These are phyloP conservation scores for Aethina tumida DNA, from an alignment of 1,140 invertebrate genomes.

Conservation along the genomic window DNA sequence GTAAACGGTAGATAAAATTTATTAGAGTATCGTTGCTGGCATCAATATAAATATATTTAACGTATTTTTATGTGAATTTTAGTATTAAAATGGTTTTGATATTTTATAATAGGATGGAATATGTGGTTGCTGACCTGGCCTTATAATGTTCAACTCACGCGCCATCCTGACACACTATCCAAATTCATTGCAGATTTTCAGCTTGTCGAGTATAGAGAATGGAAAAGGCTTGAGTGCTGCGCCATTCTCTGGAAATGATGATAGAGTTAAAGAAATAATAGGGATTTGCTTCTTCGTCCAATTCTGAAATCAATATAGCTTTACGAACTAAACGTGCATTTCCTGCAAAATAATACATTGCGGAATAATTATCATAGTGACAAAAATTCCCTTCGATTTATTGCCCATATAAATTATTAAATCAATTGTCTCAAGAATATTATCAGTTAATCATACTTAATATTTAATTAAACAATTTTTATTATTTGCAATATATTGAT, in stretches of 20 bases:
- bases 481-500: not conserved
- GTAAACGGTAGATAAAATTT: no score
- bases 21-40: no score
- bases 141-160: conserved; percentile 23
- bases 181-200: conserved; percentile 38
- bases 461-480: conserved; percentile 1
- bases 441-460: not conserved
- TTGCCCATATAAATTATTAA: not conserved
- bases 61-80: no score
- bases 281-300: conserved; percentile 29
- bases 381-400: not conserved
- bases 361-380: not conserved
- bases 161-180: conserved; percentile 30
- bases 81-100: conserved; percentile 7
- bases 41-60: no score
- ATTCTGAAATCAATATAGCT: conserved; percentile 29
- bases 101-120: conserved; percentile 15
- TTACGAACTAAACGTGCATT: conserved; percentile 20
- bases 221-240: conserved; percentile 29
- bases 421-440: not conserved
- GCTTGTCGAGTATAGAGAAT: conserved; percentile 34
- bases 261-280: conserved; percentile 35
- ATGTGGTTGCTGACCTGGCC: conserved; percentile 21
- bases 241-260: conserved; percentile 32
- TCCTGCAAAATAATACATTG: conserved; percentile 12